These are phyloP conservation scores for Phortica variegata DNA, from an alignment of 1,140 invertebrate genomes.

Conservation along the genomic window DNA sequence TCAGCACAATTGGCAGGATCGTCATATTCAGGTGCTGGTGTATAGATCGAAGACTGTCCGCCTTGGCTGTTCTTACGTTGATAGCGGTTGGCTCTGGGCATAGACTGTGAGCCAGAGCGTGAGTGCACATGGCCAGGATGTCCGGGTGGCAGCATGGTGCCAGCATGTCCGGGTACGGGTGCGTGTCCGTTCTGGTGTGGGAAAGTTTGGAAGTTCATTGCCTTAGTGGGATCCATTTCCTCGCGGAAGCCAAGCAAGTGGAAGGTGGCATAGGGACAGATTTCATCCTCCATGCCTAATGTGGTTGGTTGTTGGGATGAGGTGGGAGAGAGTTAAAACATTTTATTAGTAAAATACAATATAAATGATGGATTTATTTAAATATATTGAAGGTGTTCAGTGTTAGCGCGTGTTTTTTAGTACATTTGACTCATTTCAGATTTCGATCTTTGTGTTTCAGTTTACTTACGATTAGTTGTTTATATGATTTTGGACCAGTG, in stretches of 20 bases:
- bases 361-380: no score
- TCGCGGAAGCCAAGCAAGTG: constrained; percentile 90
- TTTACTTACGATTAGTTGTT: no score
- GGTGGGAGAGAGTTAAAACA: no score
- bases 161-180: constrained; percentile 64
- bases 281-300: constrained; percentile 88
- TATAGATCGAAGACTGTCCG: constrained; percentile 70
- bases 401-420: no score
- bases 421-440: no score
- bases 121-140: constrained; percentile 73
- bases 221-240: constrained; percentile 89
- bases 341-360: no score
- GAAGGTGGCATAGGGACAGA: constrained; percentile 92
- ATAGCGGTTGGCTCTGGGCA: constrained; percentile 77
- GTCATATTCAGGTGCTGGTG: constrained; percentile 81
- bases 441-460: no score
- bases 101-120: constrained; percentile 81
- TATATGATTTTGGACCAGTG: constrained; percentile 22
- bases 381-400: no score
- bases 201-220: constrained; percentile 85
- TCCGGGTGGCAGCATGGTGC: constrained; percentile 74
- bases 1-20: constrained; percentile 86
- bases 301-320: neutral
- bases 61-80: constrained; percentile 66
- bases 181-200: constrained; percentile 74